Conservation (phyloP, 2,888 invertebrate genomes). For the Meloe dianella region DNA sequence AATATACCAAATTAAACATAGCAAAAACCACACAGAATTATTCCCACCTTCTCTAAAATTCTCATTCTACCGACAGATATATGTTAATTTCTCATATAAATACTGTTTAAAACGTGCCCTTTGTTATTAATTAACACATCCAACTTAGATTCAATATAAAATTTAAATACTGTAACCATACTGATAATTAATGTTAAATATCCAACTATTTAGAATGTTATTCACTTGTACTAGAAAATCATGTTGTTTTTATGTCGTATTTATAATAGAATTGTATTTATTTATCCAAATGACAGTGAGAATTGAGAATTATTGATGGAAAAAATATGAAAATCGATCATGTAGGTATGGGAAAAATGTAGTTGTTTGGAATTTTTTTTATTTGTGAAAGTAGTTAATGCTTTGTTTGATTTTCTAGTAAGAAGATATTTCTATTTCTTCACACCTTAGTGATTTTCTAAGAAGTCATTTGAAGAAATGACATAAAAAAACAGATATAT, state of each 20-base stretch:
- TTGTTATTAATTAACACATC: slow-evolving; percentile 44
- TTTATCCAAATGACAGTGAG: no score
- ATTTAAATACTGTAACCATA: slow-evolving; percentile 36
- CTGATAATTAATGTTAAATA: slow-evolving; percentile 37
- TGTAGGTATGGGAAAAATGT: slow-evolving; percentile 34
- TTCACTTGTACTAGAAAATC: slow-evolving; percentile 7
- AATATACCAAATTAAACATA: slow-evolving; percentile 17
- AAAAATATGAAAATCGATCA: slow-evolving; percentile 26
- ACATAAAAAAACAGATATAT: slow-evolving; percentile 24
- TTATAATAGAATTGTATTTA: not conserved
- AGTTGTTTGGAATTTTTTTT: slow-evolving; percentile 37
- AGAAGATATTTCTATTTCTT: slow-evolving; percentile 46
- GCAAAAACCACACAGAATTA: slow-evolving; percentile 30
- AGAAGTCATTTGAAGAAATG: slow-evolving; percentile 42
- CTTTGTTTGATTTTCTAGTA: slow-evolving; percentile 47
- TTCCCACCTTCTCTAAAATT: slow-evolving; percentile 34
- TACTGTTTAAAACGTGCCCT: slow-evolving; percentile 44
- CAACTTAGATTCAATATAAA: slow-evolving; percentile 33
- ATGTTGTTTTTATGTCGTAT: no score
- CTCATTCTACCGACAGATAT: slow-evolving; percentile 30
- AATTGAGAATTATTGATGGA: no score
- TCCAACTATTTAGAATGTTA: slow-evolving; percentile 30
- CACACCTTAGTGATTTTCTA: slow-evolving; percentile 50
- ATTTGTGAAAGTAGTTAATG: slow-evolving; percentile 50
- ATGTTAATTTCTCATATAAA: slow-evolving; percentile 36